Evolutionary conservation across 2,888 invertebrate genomes (phyloP), one percentile per base, ranked within the genome.

Genomic region (Andrena dorsata): DNA sequence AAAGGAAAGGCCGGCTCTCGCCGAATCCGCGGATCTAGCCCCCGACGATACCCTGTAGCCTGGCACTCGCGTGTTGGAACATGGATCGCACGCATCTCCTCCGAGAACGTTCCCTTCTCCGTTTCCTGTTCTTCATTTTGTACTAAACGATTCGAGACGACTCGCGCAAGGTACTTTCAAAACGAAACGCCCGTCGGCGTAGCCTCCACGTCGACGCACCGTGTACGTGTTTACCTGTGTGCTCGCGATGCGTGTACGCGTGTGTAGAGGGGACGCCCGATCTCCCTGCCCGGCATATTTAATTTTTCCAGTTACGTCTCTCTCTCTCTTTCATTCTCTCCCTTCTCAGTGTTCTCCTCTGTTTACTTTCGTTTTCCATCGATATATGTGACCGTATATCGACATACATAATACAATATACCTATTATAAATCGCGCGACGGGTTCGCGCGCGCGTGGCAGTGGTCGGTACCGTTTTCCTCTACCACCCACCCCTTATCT

Each of bases 321-420:
- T 30, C 26, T 66, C 41, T 60, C 26, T 26, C 8, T 26, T 13
- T 41, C 10, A 10, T 72, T 66, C 58, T 85, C n/a, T n/a, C 28
- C 28, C 26, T n/a, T 26, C 47, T 32, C 63, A 64, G 58, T 70
- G 80, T 72, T 66, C 64, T 86, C 83, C 74, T 78, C 81, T 79
- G 70, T 63, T 88, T 88, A 87, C 85, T 87, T 86, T 88, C 86
- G 83, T 89, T 86, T 85, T 81, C 75, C 87, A 85, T 86, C 88
- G 85, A 88, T 86, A 88, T 86, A 89, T 71, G 74, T 71, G 64
- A 71, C 64, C 76, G 82, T 87, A 91, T 91, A 91, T 89, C 91
- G 91, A 91, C 86, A 90, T 90, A 90, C 90, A 90, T 91, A 80
- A 91, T 91, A 91, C 90, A 90, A 90, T 90, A 90, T 90, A 90